Base-by-base conservation (phyloP, 1,140 invertebrate species). In the Panagrolaimus sp. region DNA sequence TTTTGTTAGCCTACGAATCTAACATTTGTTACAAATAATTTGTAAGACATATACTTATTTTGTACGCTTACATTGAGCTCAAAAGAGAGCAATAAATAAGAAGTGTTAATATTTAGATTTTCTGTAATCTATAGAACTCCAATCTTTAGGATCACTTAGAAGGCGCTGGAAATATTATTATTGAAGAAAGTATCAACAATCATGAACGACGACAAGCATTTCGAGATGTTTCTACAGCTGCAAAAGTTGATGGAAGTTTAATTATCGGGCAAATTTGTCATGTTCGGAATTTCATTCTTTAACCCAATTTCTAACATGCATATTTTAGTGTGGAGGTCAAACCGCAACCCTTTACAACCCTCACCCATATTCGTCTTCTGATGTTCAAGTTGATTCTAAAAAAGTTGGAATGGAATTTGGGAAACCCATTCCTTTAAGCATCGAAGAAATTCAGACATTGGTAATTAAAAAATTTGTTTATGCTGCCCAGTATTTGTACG, bases 71-170 rank as follows among this genome's bases (percentile, higher is more conserved):
- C n/a, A n/a, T n/a, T n/a, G n/a, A n/a, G n/a, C n/a, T n/a, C n/a
- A n/a, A n/a, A n/a, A n/a, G n/a, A n/a, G n/a, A n/a, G n/a, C n/a
- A n/a, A n/a, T n/a, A n/a, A n/a, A n/a, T n/a, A n/a, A n/a, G n/a
- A n/a, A n/a, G n/a, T n/a, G n/a, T n/a, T n/a, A n/a, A n/a, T n/a
- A n/a, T n/a, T n/a, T n/a, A n/a, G n/a, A n/a, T n/a, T n/a, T n/a
- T n/a, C n/a, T 38, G 7, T 38, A 38, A 38, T 38, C 31, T 48
- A n/a, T n/a, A n/a, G n/a, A n/a, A n/a, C n/a, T n/a, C n/a, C n/a
- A n/a, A n/a, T n/a, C n/a, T 48, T 57, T 16, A 57, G 51, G 27
- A 63, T 38, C 62, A 63, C n/a, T 43, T 63, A 9, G 62, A 63
- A 63, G 42, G 62, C 14, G 42, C 27, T 13, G 62, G 62, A 43